Base-by-base conservation (phyloP, 2,888 invertebrate genomes). In the Acheta domesticus region DNA sequence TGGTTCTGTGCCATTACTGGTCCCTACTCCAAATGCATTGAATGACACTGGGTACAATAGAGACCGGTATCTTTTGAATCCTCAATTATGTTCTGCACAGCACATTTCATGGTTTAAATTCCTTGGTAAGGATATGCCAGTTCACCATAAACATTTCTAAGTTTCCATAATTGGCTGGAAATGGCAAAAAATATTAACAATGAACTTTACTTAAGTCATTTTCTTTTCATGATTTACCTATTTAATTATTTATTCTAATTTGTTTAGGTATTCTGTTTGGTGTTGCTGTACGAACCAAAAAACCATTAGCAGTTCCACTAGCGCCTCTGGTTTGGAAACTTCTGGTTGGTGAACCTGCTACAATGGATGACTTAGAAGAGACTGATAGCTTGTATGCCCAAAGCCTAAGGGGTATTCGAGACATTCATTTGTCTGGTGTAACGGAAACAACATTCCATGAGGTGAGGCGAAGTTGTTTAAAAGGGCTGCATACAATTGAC, bases 291-390 rank as follows among this genome's bases (percentile, higher is more conserved):
- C 86, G 92, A 78, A 92, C 92, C n/a, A 91, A 90, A 84, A 92
- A 91, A 85, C 91, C 92, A 0, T 85, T 92, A 48, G 90, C 91
- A 36, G 87, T 92, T 49, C 90, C 91, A 49, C 85, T 92, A 76
- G 91, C 91, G 0, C 90, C 91, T 1, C 84, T 90, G 62, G 88
- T 92, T 75, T 92, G 91, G 91, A 91, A 91, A 84, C 86, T 91
- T 78, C 85, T 92, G 74, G 90, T 90, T 14, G 90, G 90, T 16
- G 90, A 91, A 84, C 88, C 89, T 1, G 88, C 91, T 1, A 87
- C 87, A 2, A 87, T 89, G n/a, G 89, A 90, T 82, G 91, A 92
- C 84, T 85, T 92, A 81, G 91, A 91, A 85, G 91, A 92, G 84
- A 90, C 88, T 14, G 90, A 91, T 84, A 86, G 87, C 78, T 87